A percentile compares a stretch with the other conserved stretches of the same genome.
These are phyloP conservation scores for Helobdella robusta DNA, from an alignment of 2,888 invertebrate genomes.

Conservation along the genomic window DNA sequence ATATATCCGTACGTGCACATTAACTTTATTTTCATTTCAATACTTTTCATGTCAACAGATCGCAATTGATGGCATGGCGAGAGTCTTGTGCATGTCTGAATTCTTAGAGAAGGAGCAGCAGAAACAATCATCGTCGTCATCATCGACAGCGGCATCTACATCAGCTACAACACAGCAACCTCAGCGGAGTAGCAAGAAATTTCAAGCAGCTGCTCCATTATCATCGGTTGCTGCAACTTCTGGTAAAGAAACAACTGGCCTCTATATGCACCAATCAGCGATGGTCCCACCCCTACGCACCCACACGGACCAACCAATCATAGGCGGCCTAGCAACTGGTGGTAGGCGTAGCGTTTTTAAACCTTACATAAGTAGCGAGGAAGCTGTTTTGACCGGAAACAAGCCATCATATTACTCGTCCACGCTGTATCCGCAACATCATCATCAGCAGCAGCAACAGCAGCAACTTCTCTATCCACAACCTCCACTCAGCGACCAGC, in stretches of 20 bases:
- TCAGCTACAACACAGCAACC: no score
- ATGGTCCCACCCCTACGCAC: slow-evolving; percentile 2
- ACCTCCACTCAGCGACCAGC: slow-evolving; percentile 1
- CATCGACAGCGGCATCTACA: no score
- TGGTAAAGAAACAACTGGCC: not conserved
- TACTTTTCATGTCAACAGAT: no score
- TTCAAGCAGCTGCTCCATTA: not conserved
- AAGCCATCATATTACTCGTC: not conserved
- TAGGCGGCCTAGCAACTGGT: not conserved
- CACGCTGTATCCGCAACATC: not conserved
- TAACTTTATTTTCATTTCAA: no score
- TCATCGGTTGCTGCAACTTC: not conserved
- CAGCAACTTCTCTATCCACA: slow-evolving; percentile 8
- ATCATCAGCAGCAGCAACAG: not conserved
- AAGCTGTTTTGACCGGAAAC: not conserved
- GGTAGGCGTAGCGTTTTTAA: slow-evolving; percentile 19
- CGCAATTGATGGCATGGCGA: slow-evolving; percentile 43
- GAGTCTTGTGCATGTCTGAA: slow-evolving; percentile 43
- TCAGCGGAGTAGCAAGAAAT: slow-evolving; percentile 8
- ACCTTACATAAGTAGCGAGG: not conserved
- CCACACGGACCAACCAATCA: not conserved
- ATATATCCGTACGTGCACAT: no score
- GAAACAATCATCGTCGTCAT: no score
- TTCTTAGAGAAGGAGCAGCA: slow-evolving; percentile 29
- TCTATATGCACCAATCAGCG: slow-evolving; percentile 13